Base-by-base conservation (phyloP, 1,140 invertebrate genomes). In the Zaprionus lachaisei region DNA sequence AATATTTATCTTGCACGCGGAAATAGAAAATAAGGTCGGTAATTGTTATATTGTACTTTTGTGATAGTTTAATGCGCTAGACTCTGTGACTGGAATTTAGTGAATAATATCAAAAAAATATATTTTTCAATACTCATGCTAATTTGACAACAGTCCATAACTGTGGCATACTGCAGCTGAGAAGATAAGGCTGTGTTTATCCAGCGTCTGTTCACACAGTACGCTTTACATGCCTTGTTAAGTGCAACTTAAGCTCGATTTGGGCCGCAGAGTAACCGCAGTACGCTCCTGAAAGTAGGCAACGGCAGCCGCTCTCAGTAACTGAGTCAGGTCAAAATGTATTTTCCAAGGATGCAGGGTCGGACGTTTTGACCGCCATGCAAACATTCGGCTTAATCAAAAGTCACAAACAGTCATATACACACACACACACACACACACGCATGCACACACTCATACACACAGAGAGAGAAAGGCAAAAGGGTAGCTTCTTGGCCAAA, bases 341-440 rank as follows among this genome's bases (percentile, higher is more conserved):
- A 86, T 87, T 86, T 89, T 51, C 70, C 64, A 77, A 89, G 80
- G 83, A 74, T 71, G 67, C 38, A 44, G 61, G 73, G 64, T 73
- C 57, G 77, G 77, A 77, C 65, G 70, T 60, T 76, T 70, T 77
- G 79, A 87, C 84, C 84, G 67, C 80, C 83, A 62, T 77, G 80
- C 83, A 87, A 87, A 89, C 83, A 87, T 81, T 68, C 65, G 71
- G 84, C 78, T 77, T 84, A 89, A 87, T 87, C 83, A 87, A 87
- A 87, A 87, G 83, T 83, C 84, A 89, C 80, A 89, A 83, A 83
- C 64, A 73, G 31, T 44, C 70, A 64, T 44, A 60, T 44, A 66
- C 14, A 66, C 65, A 63, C 58, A 38, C 22, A 66, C 60, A 26
- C 34, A 31, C 51, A 74, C n/a, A 41, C 4, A 55, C 41, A 31